Evolutionary conservation across 2,797 vertebrate genomes (phyloP).

Genomic region (Myoxocephalus aenaeus): DNA sequence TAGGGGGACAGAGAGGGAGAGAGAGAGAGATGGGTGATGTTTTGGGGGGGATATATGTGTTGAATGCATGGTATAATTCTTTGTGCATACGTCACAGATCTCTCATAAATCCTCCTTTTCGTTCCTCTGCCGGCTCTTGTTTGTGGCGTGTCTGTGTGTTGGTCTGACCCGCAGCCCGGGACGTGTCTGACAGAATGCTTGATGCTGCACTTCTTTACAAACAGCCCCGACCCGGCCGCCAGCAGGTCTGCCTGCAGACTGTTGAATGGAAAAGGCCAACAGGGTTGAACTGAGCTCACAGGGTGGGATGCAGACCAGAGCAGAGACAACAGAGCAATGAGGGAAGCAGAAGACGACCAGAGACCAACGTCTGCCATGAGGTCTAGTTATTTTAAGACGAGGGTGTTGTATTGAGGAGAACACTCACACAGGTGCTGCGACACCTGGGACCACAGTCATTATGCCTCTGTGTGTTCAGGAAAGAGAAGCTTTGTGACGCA

Average conservation of each 20-base stretch:
- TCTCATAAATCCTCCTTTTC: constrained; percentile 30
- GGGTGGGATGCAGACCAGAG: constrained; percentile 14
- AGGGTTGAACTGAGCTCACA: constrained; percentile 49
- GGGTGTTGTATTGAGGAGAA: constrained; percentile 6
- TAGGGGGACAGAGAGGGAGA: constrained; percentile 2
- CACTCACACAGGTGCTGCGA: constrained; percentile 22
- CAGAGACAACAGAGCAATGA: neutral
- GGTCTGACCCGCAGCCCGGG: constrained; percentile 46
- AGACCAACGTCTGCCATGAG: constrained; percentile 28
- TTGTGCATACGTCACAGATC: constrained; percentile 34
- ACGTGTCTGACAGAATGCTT: constrained; percentile 72
- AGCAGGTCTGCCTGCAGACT: constrained; percentile 66
- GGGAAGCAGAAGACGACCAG: constrained; percentile 16
- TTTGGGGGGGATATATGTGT: constrained; percentile 10
- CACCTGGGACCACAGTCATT: constrained; percentile 47
- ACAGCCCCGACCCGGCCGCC: constrained; percentile 47
- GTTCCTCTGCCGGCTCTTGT: constrained; percentile 31
- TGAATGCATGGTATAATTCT: constrained; percentile 42
- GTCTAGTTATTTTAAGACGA: constrained; percentile 21
- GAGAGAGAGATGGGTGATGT: neutral
- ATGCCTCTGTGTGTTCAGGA: constrained; percentile 39
- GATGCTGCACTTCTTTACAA: constrained; percentile 80
- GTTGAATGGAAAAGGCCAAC: constrained; percentile 69
- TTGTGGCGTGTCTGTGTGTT: constrained; percentile 37
- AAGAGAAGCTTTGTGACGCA: constrained; percentile 33